phyloP scores from a whole-genome alignment of 2,888 invertebrate genomes.

The Cryptus armator region DNA sequence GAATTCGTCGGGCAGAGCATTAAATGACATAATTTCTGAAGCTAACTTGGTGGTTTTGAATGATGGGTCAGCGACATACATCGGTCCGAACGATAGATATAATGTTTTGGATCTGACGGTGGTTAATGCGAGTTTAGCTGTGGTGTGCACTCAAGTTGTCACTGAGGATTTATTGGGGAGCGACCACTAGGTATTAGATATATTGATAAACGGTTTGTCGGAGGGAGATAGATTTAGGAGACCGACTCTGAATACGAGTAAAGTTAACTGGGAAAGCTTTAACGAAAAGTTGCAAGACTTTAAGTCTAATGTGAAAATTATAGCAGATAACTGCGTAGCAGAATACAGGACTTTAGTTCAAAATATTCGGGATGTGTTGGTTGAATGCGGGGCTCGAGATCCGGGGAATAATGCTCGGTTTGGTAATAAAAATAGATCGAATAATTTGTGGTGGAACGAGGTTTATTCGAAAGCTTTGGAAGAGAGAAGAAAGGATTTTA shows the following conservation, averaged over 20 bases:
- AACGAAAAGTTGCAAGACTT: not conserved
- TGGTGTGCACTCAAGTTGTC: not conserved
- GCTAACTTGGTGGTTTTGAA: not conserved
- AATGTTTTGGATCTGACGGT: not conserved
- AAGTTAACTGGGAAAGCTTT: not conserved
- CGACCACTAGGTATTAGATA: not conserved
- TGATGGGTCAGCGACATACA: not conserved
- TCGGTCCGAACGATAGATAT: not conserved
- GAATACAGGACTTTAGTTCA: not conserved
- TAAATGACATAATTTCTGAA: not conserved
- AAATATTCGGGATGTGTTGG: not conserved
- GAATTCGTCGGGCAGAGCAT: not conserved
- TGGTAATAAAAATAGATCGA: not conserved
- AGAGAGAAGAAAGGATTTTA: not conserved
- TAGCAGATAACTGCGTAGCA: not conserved
- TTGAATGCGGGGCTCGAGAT: not conserved
- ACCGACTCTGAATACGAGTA: not conserved
- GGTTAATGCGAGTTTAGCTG: not conserved
- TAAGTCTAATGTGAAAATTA: not conserved
- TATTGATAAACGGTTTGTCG: not conserved
- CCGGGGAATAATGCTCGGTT: not conserved
- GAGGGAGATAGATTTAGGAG: not conserved
- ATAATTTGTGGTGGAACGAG: slow-evolving; percentile 17
- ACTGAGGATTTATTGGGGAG: not conserved
- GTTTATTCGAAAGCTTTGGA: slow-evolving; percentile 1